These are phyloP conservation scores for Phoxinus phoxinus DNA, from an alignment of 2,113 vertebrate genomes.

Conservation along the genomic window DNA sequence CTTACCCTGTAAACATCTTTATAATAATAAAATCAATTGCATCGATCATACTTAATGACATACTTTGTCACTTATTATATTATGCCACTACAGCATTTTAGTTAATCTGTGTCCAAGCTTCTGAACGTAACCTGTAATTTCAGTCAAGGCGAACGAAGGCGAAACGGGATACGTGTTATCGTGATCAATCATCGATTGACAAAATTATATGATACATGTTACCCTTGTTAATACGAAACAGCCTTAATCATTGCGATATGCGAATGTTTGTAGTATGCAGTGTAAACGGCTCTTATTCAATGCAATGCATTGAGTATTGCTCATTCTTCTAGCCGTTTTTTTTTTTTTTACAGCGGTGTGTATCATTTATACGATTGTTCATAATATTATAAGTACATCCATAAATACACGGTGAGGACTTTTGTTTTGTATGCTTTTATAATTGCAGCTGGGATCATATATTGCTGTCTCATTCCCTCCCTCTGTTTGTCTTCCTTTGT, in stretches of 20 bases:
- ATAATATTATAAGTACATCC: background rate
- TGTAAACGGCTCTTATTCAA: background rate
- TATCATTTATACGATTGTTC: background rate
- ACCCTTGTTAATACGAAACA: background rate
- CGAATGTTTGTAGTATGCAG: background rate
- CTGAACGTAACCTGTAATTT: background rate
- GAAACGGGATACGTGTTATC: background rate
- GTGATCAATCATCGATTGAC: background rate
- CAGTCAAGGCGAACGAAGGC: background rate
- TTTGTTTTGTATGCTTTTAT: background rate
- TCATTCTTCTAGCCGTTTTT: background rate
- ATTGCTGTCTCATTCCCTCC: conserved; percentile 33
- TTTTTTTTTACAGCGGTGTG: background rate
- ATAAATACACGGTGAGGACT: background rate
- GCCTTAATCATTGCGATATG: background rate
- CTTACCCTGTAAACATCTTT: background rate
- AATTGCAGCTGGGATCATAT: background rate
- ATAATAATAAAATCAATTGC: background rate
- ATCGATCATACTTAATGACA: background rate
- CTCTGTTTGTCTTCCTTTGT: conserved; percentile 42
- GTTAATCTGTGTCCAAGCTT: background rate
- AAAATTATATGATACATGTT: background rate
- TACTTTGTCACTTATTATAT: background rate
- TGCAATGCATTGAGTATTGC: background rate
- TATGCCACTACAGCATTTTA: background rate